phyloP scores from a whole-genome alignment of 1,140 invertebrate genomes.

The Phocides pigmalion region DNA sequence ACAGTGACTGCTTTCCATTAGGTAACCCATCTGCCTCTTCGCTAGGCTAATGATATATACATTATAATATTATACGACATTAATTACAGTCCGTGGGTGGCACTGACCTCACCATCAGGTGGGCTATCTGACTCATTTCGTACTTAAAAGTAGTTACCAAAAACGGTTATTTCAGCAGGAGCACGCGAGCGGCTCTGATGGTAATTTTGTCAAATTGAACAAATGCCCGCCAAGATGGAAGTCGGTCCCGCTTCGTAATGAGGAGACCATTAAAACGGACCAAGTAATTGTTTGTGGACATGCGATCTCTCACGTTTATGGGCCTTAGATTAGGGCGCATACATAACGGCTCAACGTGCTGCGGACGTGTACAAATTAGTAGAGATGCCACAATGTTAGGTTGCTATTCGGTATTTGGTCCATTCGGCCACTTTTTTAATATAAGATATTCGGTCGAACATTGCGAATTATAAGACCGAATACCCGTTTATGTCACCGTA shows the following conservation, averaged over 20 bases:
- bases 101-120: not conserved
- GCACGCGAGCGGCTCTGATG: slow-evolving; percentile 32
- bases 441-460: too few relatives aligned
- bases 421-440: too few relatives aligned
- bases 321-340: not conserved
- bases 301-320: slow-evolving; percentile 36
- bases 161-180: slow-evolving; percentile 4
- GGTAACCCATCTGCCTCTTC: too few relatives aligned
- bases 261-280: slow-evolving; percentile 44
- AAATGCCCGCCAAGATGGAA: slow-evolving; percentile 27
- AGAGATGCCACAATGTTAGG: too few relatives aligned
- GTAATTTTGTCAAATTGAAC: slow-evolving; percentile 47
- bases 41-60: too few relatives aligned
- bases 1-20: too few relatives aligned
- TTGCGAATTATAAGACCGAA: too few relatives aligned
- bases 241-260: slow-evolving; percentile 36
- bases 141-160: not conserved
- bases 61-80: not conserved
- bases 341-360: too few relatives aligned
- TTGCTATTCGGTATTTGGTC: too few relatives aligned
- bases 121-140: not conserved
- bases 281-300: slow-evolving; percentile 48
- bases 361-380: too few relatives aligned
- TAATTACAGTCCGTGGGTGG: not conserved
- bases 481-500: too few relatives aligned